A percentile compares a stretch with the other conserved stretches of the same genome.
These are phyloP conservation scores for Phymastichus coffea DNA, from an alignment of 1,140 invertebrate genomes.

Conservation along the genomic window DNA sequence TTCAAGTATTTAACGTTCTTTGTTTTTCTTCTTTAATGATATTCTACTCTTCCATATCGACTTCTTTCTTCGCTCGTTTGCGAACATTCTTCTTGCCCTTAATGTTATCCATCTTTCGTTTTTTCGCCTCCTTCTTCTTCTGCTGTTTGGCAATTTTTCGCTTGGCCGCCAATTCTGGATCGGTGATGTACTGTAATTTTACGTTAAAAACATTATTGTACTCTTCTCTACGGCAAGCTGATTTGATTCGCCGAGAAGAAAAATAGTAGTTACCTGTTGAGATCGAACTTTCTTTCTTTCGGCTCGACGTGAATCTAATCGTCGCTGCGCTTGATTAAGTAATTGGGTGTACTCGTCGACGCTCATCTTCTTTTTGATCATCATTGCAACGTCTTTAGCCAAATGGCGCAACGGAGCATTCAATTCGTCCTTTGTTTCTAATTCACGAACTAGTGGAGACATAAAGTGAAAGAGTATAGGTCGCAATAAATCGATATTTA, in stretches of 20 bases:
- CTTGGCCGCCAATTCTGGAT: constrained; percentile 76
- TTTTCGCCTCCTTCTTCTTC: constrained; percentile 74
- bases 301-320: constrained; percentile 63
- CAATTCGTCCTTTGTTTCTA: constrained; percentile 60
- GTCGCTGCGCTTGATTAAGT: constrained; percentile 61
- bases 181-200: constrained; percentile 62
- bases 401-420: constrained; percentile 60
- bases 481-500: constrained; percentile 59
- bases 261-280: constrained; percentile 50
- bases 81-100: constrained; percentile 52
- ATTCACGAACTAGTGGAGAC: constrained; percentile 69
- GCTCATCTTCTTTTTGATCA: constrained; percentile 68
- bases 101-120: constrained; percentile 63
- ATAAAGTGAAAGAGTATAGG: constrained; percentile 62
- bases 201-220: constrained; percentile 2
- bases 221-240: background rate
- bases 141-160: constrained; percentile 74
- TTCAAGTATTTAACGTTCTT: too few relatives aligned
- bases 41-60: constrained; percentile 42
- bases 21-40: too few relatives aligned
- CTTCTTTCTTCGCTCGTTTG: constrained; percentile 42
- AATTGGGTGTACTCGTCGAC: constrained; percentile 64
- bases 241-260: background rate
- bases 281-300: constrained; percentile 66
- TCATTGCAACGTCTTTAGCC: constrained; percentile 66